Evolutionary conservation across 2,797 vertebrate genomes (phyloP), one percentile per base, ranked within the genome.

Genomic region (Tragopan temminckii): DNA sequence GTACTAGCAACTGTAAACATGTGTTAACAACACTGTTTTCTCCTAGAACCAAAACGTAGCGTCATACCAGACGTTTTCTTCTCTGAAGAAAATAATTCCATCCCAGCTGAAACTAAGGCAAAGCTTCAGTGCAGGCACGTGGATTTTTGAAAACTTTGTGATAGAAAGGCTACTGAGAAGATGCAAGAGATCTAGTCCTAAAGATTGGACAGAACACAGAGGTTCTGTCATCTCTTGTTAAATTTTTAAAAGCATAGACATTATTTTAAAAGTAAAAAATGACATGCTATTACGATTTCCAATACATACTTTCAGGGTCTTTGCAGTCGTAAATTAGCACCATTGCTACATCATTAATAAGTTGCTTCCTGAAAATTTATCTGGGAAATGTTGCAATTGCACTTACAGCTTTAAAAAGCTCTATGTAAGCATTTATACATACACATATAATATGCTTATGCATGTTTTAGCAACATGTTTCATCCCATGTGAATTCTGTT

Each of bases 281-380:
- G 62, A 2, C 42, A 27, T 62, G 12, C 46, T 87, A 24, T 35
- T 72, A 63, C 27, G 50, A 55, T 55, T 79, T 13, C 4, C 27
- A 50, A 35, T 46, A 61, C 4, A 42, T 3, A 76, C n/a, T 81
- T 71, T 10, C 76, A 76, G 79, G 12, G 48, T 78, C n/a, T 53
- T 89, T 91, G 17, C 16, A 7, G 4, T n/a, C 72, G 5, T 35
- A 82, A 89, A 72, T 42, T 23, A 82, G 66, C 76, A 27, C 6
- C 35, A 29, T 70, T 83, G 16, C 40, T 57, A 64, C 10, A 19
- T 63, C 18, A 27, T 1, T 27, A 11, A 61, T 36, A 66, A 27
- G 82, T 42, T 70, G 43, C 58, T 90, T 27, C 11, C 29, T 85
- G 58, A 67, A 91, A 92, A 95, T 94, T 94, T 91, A 93, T 46